Percentiles rank a stretch among this genome's conserved stretches.
phyloP scores from a whole-genome alignment of 2,888 invertebrate species.

The Pseudoips prasinana region DNA sequence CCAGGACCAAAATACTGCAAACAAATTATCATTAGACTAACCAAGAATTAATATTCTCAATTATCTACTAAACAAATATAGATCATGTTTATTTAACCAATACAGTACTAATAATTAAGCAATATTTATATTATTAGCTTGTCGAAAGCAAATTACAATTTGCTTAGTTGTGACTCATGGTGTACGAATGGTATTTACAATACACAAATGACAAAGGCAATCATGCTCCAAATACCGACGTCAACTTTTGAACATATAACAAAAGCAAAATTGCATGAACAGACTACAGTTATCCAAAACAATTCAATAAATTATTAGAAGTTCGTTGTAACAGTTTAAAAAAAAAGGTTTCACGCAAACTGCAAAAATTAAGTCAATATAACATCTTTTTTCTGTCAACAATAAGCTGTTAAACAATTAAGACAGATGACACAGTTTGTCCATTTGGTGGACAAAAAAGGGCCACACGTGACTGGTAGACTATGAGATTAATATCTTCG shows the following conservation, averaged over 20 bases:
- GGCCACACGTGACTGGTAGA: constrained; percentile 55
- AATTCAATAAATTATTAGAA: constrained; percentile 27
- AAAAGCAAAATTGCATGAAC: constrained; percentile 51
- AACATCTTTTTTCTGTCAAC: constrained; percentile 39
- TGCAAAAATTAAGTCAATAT: constrained; percentile 27
- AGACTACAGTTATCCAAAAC: constrained; percentile 28
- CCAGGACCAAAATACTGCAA: no score
- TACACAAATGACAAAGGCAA: constrained; percentile 40
- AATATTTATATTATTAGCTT: constrained; percentile 23
- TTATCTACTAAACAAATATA: no score
- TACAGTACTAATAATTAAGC: constrained; percentile 24
- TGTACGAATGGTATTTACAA: constrained; percentile 33
- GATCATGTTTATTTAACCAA: no score
- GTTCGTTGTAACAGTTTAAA: not conserved
- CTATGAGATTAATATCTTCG: constrained; percentile 57
- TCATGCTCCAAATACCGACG: constrained; percentile 38
- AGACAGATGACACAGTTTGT: constrained; percentile 57
- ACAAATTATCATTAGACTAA: no score
- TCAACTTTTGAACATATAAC: constrained; percentile 32
- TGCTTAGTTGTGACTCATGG: constrained; percentile 26
- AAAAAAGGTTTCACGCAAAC: constrained; percentile 11
- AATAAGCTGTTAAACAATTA: constrained; percentile 67
- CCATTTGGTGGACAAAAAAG: constrained; percentile 56
- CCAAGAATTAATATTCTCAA: no score
- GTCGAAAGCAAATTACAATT: constrained; percentile 21